Base-by-base conservation (phyloP, 2,113 vertebrate species). In the Tetrax tetrax region DNA sequence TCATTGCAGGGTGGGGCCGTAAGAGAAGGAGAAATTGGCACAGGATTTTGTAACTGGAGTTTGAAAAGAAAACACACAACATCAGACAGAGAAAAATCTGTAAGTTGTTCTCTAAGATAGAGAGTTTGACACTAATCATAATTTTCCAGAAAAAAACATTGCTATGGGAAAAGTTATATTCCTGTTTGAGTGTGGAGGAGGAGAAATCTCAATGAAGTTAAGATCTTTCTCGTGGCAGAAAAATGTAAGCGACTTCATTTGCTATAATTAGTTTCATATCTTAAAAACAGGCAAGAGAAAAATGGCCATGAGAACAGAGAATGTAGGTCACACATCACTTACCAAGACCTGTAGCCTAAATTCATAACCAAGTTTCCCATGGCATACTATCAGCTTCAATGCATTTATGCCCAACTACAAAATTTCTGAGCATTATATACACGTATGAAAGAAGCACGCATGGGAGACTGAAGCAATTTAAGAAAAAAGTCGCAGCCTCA, bases 261-360 rank as follows among this genome's bases (percentile, higher is more conserved):
- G 14, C 91, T 96, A 89, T 83, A 93, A 95, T 95, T 96, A 93
- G 84, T 78, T 88, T 93, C n/a, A 7, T 86, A 83, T 93, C 93
- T 90, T 84, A 84, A 94, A 79, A 95, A 87, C 14, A 31, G 61
- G 63, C 71, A 95, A 92, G 14, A 86, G 70, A 70, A 93, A 87
- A 96, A 92, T 12, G 70, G 76, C 56, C 91, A 54, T 92, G 92
- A 95, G 85, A 97, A 94, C 50, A 56, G 4, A 74, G 48, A 87
- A 38, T 23, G 12, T 19, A 87, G 90, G 90, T 92, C 96, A 95
- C 65, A 63, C 83, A 56, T 54, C 59, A 89, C 57, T 84, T 93
- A 95, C 64, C 83, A 61, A 70, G 51, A 89, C 50, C 83, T 70
- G 60, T 2, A 10, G 60, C 84, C 50, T 83, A 86, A 90, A 83